These are phyloP conservation scores for Littorina saxatilis DNA, from an alignment of 1,140 invertebrate genomes.

Conservation along the genomic window DNA sequence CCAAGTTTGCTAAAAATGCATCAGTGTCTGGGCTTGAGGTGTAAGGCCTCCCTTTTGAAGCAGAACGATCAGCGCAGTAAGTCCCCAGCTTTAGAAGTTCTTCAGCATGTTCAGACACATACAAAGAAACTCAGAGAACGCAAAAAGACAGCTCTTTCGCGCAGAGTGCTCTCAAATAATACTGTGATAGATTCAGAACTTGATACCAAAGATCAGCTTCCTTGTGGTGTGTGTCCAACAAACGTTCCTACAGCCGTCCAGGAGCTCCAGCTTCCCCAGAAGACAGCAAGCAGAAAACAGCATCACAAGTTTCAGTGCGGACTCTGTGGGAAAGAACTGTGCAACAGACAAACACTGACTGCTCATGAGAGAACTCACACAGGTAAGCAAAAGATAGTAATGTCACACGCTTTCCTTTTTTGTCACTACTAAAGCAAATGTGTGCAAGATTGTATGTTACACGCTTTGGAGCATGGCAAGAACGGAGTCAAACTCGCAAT, in stretches of 20 bases:
- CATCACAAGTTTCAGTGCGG: background rate
- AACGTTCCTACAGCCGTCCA: background rate
- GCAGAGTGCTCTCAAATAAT: no score
- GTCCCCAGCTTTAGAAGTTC: background rate
- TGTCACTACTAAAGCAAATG: background rate
- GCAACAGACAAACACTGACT: background rate
- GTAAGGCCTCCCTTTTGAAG: background rate
- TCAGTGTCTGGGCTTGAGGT: background rate
- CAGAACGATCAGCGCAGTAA: no score
- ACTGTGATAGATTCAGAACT: background rate
- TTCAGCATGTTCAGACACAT: background rate
- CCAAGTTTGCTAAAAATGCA: background rate
- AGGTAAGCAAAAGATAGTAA: background rate
- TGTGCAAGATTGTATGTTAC: no score
- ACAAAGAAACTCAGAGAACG: no score
- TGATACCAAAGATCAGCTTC: no score
- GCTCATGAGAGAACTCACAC: conserved; percentile 6
- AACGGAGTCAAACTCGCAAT: no score
- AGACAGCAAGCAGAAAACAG: background rate
- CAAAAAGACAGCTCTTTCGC: background rate
- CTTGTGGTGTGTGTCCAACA: background rate
- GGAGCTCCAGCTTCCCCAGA: background rate
- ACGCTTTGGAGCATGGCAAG: no score
- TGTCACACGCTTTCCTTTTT: background rate
- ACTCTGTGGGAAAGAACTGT: conserved; percentile 8